Percentiles rank a stretch among this genome's conserved stretches.
These are phyloP conservation scores for Dermolepida albohirtum DNA, from an alignment of 2,888 invertebrate genomes.

Conservation along the genomic window DNA sequence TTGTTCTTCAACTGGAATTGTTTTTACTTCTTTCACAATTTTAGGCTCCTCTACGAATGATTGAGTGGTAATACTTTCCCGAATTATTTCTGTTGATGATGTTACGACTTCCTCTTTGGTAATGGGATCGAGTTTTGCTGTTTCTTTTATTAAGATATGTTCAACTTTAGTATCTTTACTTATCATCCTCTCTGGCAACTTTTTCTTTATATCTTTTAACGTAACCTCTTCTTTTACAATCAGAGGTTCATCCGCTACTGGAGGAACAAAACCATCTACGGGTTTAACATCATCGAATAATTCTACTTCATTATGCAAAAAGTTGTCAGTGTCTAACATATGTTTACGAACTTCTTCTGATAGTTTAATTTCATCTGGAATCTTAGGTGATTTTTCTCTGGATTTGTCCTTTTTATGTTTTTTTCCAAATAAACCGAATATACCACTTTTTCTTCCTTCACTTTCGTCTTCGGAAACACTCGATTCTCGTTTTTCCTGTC, in stretches of 20 bases:
- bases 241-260: slow-evolving; percentile 22
- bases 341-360: slow-evolving; percentile 38
- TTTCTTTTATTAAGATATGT: slow-evolving; percentile 24
- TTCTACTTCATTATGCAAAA: slow-evolving; percentile 53
- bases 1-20: neutral
- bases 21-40: neutral
- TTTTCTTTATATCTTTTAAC: slow-evolving; percentile 20
- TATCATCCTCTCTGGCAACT: slow-evolving; percentile 4
- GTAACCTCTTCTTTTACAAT: slow-evolving; percentile 32
- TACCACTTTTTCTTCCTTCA: slow-evolving; percentile 47
- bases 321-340: slow-evolving; percentile 52
- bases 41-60: slow-evolving; percentile 9
- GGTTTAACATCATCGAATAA: slow-evolving; percentile 50
- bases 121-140: slow-evolving; percentile 11
- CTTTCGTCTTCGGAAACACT: slow-evolving; percentile 47
- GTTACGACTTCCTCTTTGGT: slow-evolving; percentile 23
- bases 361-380: slow-evolving; percentile 19
- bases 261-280: slow-evolving; percentile 16
- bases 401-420: slow-evolving; percentile 47
- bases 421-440: slow-evolving; percentile 51
- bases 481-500: slow-evolving; percentile 32
- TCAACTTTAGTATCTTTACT: slow-evolving; percentile 12
- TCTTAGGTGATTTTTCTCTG: slow-evolving; percentile 28
- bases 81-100: slow-evolving; percentile 22
- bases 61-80: slow-evolving; percentile 16